Evolutionary conservation across 2,797 vertebrate species (phyloP).

Genomic region (Petrocephalus schoutedeni): DNA sequence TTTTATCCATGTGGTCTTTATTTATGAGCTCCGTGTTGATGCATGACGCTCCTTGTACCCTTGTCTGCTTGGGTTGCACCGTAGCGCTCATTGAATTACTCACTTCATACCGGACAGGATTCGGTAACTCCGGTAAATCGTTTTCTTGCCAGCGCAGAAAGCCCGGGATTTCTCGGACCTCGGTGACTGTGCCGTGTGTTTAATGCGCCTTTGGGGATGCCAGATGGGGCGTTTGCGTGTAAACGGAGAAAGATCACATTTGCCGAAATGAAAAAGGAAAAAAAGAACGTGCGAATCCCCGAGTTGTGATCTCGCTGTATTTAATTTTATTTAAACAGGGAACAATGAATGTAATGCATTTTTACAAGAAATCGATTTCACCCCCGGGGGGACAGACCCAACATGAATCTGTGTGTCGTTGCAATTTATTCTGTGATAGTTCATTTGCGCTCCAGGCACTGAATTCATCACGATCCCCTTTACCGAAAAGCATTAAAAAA

Average conservation of each 20-base stretch:
- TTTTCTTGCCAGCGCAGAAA: neutral
- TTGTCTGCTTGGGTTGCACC: neutral
- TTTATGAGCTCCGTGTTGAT: neutral
- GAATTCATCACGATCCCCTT: conserved; percentile 1
- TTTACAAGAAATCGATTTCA: conserved; percentile 13
- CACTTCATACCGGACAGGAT: neutral
- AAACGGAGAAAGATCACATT: neutral
- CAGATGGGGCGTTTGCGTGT: neutral
- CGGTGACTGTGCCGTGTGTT: neutral
- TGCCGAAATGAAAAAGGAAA: neutral
- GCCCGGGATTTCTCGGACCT: neutral
- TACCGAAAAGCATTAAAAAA: neutral
- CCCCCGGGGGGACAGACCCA: conserved; percentile 1
- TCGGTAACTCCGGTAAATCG: neutral
- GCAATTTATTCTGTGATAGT: conserved; percentile 11
- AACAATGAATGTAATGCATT: conserved; percentile 15
- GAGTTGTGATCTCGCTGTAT: conserved; percentile 8
- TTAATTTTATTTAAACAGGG: conserved; percentile 6
- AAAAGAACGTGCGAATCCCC: neutral
- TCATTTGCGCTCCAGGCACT: neutral
- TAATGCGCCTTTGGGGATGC: neutral
- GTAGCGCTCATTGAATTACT: neutral
- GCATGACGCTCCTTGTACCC: neutral
- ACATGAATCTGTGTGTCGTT: conserved; percentile 12
- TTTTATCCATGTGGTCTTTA: neutral